Evolutionary conservation across 2,113 vertebrate genomes (phyloP).

Genomic region (Columba livia): DNA sequence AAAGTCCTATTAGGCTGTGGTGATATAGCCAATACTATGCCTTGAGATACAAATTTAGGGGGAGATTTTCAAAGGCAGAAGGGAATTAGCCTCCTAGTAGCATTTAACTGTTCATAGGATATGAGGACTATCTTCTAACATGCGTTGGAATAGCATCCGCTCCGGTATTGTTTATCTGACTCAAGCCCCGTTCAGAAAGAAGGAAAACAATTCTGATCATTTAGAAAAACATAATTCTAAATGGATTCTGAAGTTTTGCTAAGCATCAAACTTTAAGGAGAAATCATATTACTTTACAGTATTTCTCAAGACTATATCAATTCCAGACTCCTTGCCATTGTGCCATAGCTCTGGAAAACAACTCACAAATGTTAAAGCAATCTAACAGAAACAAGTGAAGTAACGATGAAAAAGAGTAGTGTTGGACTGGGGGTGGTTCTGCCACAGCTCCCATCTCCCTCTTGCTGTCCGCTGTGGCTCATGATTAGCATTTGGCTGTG

Average conservation of each 20-base stretch:
- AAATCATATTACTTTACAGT: neutral
- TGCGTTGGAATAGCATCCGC: neutral
- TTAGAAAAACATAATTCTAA: constrained; percentile 11
- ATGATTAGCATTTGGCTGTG: neutral
- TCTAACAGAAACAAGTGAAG: neutral
- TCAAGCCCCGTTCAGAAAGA: neutral
- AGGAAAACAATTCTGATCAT: constrained; percentile 3
- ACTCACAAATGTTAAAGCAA: neutral
- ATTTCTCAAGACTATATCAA: neutral
- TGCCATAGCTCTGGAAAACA: constrained; percentile 6
- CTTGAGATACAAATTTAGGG: neutral
- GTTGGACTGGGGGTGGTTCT: neutral
- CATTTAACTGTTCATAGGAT: neutral
- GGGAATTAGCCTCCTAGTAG: neutral
- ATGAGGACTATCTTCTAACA: neutral
- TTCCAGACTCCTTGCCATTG: neutral
- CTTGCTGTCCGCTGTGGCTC: neutral
- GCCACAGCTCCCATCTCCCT: neutral
- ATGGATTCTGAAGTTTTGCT: neutral
- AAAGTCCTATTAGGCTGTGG: neutral
- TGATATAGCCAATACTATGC: neutral
- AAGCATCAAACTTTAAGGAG: neutral
- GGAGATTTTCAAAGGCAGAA: neutral
- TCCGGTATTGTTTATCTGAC: neutral
- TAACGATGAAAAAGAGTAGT: neutral